These are phyloP conservation scores for Periphyllus acericola DNA, from an alignment of 2,888 invertebrate genomes.

Conservation along the genomic window DNA sequence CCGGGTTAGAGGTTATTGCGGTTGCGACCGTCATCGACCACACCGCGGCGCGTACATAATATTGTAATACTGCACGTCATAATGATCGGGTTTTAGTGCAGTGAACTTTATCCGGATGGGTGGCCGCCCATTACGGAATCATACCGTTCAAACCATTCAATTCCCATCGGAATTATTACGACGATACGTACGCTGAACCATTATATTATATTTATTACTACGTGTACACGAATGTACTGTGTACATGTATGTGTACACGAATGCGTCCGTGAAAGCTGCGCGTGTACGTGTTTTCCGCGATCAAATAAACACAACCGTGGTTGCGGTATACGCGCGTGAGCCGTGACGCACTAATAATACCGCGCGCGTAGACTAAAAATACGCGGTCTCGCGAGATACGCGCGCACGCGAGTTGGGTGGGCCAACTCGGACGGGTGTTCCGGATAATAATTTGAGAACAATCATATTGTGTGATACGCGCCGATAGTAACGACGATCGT, in stretches of 20 bases:
- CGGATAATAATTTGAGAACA: too few species aligned
- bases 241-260: not conserved
- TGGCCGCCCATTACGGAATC: constrained; percentile 42
- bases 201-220: too few species aligned
- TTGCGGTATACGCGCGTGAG: too few species aligned
- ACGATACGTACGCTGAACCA: not conserved
- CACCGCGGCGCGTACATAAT: too few species aligned
- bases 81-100: constrained; percentile 56
- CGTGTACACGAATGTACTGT: too few species aligned
- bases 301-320: not conserved
- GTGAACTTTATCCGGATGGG: constrained; percentile 53
- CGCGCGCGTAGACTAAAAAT: too few species aligned
- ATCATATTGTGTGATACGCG: too few species aligned
- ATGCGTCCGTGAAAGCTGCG: not conserved
- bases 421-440: too few species aligned
- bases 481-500: too few species aligned
- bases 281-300: not conserved
- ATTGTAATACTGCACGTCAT: not conserved
- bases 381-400: too few species aligned
- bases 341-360: too few species aligned
- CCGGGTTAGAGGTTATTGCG: constrained; percentile 50
- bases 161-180: constrained; percentile 1
- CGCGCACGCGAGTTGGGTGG: too few species aligned
- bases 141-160: constrained; percentile 22
- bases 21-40: not conserved